Percentiles rank a stretch among this genome's conserved stretches.
These are phyloP conservation scores for Ophiodon elongatus DNA, from an alignment of 2,113 vertebrate genomes.

Conservation along the genomic window DNA sequence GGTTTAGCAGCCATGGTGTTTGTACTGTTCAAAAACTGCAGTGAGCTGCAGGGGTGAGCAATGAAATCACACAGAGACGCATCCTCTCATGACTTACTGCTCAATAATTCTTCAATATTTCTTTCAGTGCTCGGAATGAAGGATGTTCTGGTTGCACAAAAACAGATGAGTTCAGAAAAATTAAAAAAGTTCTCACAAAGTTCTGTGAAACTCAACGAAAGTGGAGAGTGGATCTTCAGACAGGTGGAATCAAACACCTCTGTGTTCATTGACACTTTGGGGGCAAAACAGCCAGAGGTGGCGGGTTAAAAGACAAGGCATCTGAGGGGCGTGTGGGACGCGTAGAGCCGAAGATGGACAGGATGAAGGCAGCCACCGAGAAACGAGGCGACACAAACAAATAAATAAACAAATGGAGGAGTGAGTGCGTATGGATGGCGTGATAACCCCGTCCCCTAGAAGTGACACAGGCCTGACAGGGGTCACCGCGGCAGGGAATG, in stretches of 20 bases:
- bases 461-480: slow-evolving; percentile 77
- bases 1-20: background rate
- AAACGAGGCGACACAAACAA: slow-evolving; percentile 43
- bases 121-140: background rate
- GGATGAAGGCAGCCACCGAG: slow-evolving; percentile 49
- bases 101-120: slow-evolving; percentile 11
- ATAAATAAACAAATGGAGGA: slow-evolving; percentile 69
- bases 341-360: slow-evolving; percentile 30
- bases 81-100: slow-evolving; percentile 2
- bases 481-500: slow-evolving; percentile 66
- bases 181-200: slow-evolving; percentile 32
- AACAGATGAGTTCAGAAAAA: background rate
- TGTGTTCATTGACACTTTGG: slow-evolving; percentile 10
- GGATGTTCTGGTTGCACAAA: background rate
- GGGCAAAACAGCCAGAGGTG: slow-evolving; percentile 40
- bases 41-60: background rate
- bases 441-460: slow-evolving; percentile 21
- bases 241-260: slow-evolving; percentile 42
- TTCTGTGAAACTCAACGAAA: slow-evolving; percentile 40
- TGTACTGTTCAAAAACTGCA: background rate
- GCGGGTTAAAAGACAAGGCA: slow-evolving; percentile 23
- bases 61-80: slow-evolving; percentile 1
- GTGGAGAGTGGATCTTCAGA: slow-evolving; percentile 5
- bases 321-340: slow-evolving; percentile 14
- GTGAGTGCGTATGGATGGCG: slow-evolving; percentile 40